Evolutionary conservation across 30 jellyfish, hydroid and myxozoan species (phyloP).

Genomic region (Sanderia malayensis): DNA sequence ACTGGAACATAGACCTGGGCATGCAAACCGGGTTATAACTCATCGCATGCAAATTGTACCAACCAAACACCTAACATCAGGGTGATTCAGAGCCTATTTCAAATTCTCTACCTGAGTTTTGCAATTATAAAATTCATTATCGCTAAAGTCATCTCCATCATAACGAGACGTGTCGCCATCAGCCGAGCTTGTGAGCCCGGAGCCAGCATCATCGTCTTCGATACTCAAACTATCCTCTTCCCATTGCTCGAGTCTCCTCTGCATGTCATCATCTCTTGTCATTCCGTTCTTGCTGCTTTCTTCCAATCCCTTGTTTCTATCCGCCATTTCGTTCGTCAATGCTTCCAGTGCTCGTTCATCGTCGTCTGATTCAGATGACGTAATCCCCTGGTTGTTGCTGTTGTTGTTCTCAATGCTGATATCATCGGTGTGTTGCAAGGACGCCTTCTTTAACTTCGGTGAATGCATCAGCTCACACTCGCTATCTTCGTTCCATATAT

Average conservation of each 20-base stretch:
- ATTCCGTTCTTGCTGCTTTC: too few relatives aligned
- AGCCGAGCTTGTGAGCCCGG: slow-evolving; percentile 75
- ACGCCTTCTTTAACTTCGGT: neutral
- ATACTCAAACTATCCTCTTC: slow-evolving; percentile 70
- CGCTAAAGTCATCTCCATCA: slow-evolving; percentile 58
- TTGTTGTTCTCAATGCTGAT: slow-evolving; percentile 7
- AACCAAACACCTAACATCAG: neutral
- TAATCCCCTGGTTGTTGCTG: neutral
- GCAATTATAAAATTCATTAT: slow-evolving; percentile 1
- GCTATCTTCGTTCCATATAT: slow-evolving; percentile 76
- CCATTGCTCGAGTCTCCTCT: slow-evolving; percentile 11
- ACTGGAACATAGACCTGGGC: too few relatives aligned
- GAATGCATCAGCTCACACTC: slow-evolving; percentile 42
- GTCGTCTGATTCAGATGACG: slow-evolving; percentile 30
- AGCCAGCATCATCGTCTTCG: slow-evolving; percentile 77
- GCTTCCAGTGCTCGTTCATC: slow-evolving; percentile 51
- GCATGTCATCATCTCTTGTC: slow-evolving; percentile 1
- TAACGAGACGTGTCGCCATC: slow-evolving; percentile 58
- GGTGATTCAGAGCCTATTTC: neutral
- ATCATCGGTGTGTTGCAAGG: too few relatives aligned
- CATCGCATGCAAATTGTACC: too few relatives aligned
- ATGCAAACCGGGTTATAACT: too few relatives aligned
- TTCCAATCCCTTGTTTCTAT: neutral
- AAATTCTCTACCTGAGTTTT: slow-evolving; percentile 10
- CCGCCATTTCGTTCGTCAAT: slow-evolving; percentile 32